Evolutionary conservation across 2,113 vertebrate species (phyloP).

Genomic region (Myanophis thanlyinensis): DNA sequence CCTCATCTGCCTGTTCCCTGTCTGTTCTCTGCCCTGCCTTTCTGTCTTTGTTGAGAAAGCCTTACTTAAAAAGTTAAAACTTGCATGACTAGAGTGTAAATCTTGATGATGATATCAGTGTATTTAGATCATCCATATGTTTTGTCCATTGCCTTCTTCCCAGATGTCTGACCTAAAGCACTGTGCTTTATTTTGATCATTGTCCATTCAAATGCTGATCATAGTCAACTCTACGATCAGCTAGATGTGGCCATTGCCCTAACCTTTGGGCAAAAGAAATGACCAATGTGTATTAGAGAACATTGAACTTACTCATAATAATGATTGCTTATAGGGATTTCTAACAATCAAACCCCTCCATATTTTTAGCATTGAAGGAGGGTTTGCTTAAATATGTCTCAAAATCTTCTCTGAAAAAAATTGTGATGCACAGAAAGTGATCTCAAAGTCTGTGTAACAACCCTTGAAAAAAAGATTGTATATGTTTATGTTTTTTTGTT

Average conservation of each 20-base stretch:
- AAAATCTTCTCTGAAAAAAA: background rate
- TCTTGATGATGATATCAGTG: background rate
- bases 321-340: background rate
- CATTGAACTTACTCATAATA: background rate
- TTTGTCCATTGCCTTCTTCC: background rate
- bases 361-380: background rate
- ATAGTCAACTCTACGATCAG: background rate
- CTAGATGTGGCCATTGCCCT: background rate
- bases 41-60: constrained; percentile 28
- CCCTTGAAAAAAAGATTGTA: background rate
- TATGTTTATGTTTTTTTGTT: background rate
- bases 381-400: background rate
- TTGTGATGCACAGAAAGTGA: too few species aligned
- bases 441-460: background rate
- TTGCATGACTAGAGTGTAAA: background rate
- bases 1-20: constrained; percentile 25
- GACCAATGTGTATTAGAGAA: background rate
- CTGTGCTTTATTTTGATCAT: background rate
- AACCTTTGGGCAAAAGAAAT: background rate
- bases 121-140: background rate
- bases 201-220: background rate
- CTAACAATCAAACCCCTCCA: background rate
- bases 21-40: constrained; percentile 4
- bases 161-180: background rate
- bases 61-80: background rate